Base-by-base conservation (phyloP, 2,888 invertebrate genomes). In the Craniophora ligustri region DNA sequence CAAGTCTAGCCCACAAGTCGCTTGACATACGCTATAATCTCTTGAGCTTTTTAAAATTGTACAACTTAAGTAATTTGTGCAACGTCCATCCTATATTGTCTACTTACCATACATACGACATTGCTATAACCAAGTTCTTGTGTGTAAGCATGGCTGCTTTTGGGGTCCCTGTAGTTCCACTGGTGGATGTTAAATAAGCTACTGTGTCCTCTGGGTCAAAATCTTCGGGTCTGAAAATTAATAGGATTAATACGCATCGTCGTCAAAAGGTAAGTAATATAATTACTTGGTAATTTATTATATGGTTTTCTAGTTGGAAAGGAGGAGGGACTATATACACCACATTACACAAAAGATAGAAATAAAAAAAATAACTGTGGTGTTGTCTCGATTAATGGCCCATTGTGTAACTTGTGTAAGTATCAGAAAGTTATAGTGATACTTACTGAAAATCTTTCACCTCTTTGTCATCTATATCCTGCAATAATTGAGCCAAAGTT, bases 81-180 rank as follows among this genome's bases (percentile, higher is more conserved):
- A 8, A 2, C 5, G 19, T 4, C 6, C 5, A 5, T 26, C n/a
- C 10, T n/a, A n/a, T n/a, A n/a, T n/a, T n/a, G 10, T 26, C 4
- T 3, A 40, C 19, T 64, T 77, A 88, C 88, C 87, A 88, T 11
- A 82, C 0, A 60, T 82, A 81, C 1, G 85, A 81, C 1, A 73
- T 21, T 2, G 80, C 68, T 2, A 82, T 70, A 2, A 75, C 66
- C 13, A 88, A 72, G 49, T 87, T 89, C 58, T 87, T 86, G 47
- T 91, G 89, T 0, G 87, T 87, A 0, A 82, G 75, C 3, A 83
- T 82, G 2, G 88, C 86, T 0, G 85, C 74, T 70, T 91, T 91
- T 0, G 91, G 87, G n/a, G 83, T 18, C 0, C 89, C 90, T 0
- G 91, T 89, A 0, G 90, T 88, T 1, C 91, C 91, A 39, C 91